Conservation (phyloP, 2,888 invertebrate species). For the Endotricha flammealis region DNA sequence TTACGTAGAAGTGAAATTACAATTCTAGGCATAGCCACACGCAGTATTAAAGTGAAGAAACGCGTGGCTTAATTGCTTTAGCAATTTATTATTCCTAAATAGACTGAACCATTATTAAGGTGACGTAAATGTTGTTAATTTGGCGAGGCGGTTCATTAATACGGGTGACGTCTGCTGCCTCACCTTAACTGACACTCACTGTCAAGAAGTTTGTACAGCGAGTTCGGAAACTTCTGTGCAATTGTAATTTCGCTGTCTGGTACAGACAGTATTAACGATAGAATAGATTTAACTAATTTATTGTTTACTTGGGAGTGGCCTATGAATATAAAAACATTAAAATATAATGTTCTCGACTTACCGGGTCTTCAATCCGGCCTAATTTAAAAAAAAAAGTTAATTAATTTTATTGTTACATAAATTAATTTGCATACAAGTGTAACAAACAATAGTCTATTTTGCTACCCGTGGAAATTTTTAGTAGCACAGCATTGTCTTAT, state of each 20-base stretch:
- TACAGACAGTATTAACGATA: neutral
- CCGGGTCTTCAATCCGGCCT: too few species aligned
- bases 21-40: neutral
- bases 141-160: constrained; percentile 22
- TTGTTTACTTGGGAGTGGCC: too few species aligned
- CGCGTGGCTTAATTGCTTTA: constrained; percentile 19
- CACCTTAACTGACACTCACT: constrained; percentile 4
- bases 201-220: constrained; percentile 1
- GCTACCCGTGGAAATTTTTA: too few species aligned
- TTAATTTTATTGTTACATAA: too few species aligned
- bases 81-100: constrained; percentile 29
- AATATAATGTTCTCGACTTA: too few species aligned
- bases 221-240: constrained; percentile 5
- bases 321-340: too few species aligned
- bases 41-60: constrained; percentile 9
- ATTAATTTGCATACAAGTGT: too few species aligned
- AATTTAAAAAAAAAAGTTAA: too few species aligned
- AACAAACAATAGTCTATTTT: too few species aligned
- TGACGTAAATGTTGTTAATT: constrained; percentile 35
- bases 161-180: constrained; percentile 11
- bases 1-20: too few species aligned
- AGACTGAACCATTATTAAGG: constrained; percentile 33
- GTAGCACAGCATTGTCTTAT: too few species aligned
- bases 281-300: too few species aligned
- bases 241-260: neutral